A percentile compares a stretch with the other conserved stretches of the same genome.
phyloP scores from a whole-genome alignment of 2,888 invertebrate genomes.

The Agrochola lychnidis region DNA sequence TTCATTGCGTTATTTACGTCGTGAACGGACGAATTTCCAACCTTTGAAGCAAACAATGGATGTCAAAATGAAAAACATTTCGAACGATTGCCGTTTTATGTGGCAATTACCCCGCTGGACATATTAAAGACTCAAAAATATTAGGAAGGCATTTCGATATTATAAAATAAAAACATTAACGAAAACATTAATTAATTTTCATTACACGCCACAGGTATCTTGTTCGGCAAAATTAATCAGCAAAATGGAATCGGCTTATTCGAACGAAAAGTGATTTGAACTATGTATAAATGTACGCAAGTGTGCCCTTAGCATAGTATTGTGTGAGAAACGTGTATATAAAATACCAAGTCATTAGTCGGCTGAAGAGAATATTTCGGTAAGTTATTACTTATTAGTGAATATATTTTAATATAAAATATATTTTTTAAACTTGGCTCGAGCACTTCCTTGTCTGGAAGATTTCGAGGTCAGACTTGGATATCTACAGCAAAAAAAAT shows the following conservation, averaged over 20 bases:
- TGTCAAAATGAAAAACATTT: too few relatives aligned
- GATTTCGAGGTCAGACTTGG: background rate
- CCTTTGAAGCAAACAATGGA: too few relatives aligned
- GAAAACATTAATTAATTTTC: conserved; percentile 10
- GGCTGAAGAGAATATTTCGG: conserved; percentile 90
- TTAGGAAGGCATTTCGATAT: background rate
- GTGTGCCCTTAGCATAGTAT: conserved; percentile 61
- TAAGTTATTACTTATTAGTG: conserved; percentile 74
- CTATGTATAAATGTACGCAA: conserved; percentile 57
- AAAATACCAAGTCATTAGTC: conserved; percentile 90
- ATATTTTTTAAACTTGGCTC: conserved; percentile 33
- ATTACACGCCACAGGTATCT: conserved; percentile 22
- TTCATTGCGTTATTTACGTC: too few relatives aligned
- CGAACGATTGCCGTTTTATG: too few relatives aligned
- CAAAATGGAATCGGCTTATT: conserved; percentile 38
- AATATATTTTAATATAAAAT: conserved; percentile 26
- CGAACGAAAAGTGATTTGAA: conserved; percentile 59
- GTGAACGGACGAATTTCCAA: too few relatives aligned
- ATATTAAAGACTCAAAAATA: background rate
- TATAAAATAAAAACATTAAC: background rate
- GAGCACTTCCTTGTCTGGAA: conserved; percentile 13
- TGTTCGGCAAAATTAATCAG: conserved; percentile 37
- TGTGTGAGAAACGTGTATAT: conserved; percentile 81
- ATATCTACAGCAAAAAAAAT: background rate
- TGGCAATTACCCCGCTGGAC: too few relatives aligned